Evolutionary conservation across 2,888 invertebrate genomes (phyloP), one percentile per base, ranked within the genome.

Genomic region (Drosophila sordidapex): DNA sequence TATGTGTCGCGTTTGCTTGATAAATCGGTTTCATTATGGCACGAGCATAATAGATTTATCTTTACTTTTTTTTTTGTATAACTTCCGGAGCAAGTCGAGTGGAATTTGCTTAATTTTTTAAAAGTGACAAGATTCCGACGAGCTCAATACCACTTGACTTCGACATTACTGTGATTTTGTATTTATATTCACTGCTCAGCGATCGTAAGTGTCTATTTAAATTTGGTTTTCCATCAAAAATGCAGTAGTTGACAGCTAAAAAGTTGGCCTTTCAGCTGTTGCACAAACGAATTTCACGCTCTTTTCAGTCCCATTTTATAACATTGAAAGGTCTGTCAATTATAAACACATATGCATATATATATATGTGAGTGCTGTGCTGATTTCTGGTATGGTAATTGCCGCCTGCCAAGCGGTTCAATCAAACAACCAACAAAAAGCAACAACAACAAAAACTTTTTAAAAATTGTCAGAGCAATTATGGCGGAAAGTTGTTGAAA

Each of bases 321-420:
- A 87, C 68, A 89, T 87, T 76, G 82, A 85, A 87, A 85, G 85
- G 83, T 82, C 80, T 89, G 82, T 85, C 89, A 89, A 87, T 87
- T 87, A 84, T 59, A 67, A 31, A 48, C 38, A 54, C 7, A 36
- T 43, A 46, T 21, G 35, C 35, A 43, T 46, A 25, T 7, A 8
- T 49, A 27, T 49, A 27, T 27, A 25, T 43, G 4, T 46, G 25
- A 63, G 56, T 75, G 31, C 27, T 70, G 38, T 67, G 79, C 64
- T 71, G 77, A 79, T 87, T 74, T 81, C 53, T 81, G 81, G 70
- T 82, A 85, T 80, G 73, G 66, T 76, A 87, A 89, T 85, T 85
- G 88, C 72, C 66, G 70, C 83, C 72, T 89, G 87, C 71, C 89
- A 76, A 59, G 69, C 83, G 70, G 70, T 64, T 74, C 70, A 73